Percentiles rank a stretch among this genome's conserved stretches.
phyloP scores from a whole-genome alignment of 2,888 invertebrate species.

The Muscina levida region DNA sequence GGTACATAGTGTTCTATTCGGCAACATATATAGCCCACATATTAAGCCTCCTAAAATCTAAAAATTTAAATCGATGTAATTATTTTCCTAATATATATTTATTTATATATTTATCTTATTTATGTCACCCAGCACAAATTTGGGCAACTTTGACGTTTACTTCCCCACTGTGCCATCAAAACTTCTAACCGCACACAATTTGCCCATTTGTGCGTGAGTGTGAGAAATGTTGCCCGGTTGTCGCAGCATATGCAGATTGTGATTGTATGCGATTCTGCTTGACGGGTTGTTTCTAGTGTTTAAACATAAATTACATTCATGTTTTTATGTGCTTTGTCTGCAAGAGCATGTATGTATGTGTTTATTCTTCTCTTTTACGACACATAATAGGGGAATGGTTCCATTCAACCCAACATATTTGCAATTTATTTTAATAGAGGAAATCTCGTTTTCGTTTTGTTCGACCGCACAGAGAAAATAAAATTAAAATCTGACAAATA shows the following conservation, averaged over 20 bases:
- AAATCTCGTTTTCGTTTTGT: conserved; percentile 1
- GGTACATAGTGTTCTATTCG: too few species aligned
- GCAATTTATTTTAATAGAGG: conserved; percentile 26
- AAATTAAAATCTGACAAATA: conserved; percentile 26
- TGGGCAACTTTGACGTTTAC: too few species aligned
- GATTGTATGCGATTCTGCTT: conserved; percentile 6
- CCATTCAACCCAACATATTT: conserved; percentile 7
- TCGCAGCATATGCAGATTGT: not conserved
- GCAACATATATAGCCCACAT: too few species aligned
- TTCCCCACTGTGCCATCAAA: too few species aligned
- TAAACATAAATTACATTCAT: conserved; percentile 36
- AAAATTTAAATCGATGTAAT: too few species aligned
- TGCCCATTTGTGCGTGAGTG: not conserved
- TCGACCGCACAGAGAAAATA: conserved; percentile 9
- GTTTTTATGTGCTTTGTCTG: conserved; percentile 17
- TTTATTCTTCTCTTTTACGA: not conserved
- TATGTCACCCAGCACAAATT: too few species aligned
- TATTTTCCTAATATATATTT: too few species aligned
- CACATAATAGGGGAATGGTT: not conserved
- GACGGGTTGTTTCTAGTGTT: conserved; percentile 23
- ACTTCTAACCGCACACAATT: too few species aligned
- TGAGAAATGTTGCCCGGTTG: not conserved
- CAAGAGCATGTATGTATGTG: too few species aligned
- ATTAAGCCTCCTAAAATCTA: too few species aligned
- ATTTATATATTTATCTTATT: too few species aligned